phyloP scores from a whole-genome alignment of 2,888 invertebrate species.

The Teleogryllus oceanicus region DNA sequence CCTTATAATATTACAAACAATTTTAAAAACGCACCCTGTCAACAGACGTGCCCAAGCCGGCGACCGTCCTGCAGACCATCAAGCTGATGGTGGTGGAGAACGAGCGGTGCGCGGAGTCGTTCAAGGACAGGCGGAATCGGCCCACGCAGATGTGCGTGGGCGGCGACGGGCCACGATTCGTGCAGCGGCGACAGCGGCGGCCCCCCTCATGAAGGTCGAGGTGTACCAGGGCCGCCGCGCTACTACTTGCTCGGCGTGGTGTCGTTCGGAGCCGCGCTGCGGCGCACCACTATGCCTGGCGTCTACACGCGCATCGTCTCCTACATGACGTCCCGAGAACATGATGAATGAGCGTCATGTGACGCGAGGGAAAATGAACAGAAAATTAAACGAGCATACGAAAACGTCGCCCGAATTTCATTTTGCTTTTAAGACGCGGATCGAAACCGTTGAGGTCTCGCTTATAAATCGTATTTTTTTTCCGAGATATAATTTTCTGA shows the following conservation, averaged over 20 bases:
- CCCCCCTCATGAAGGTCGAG: conserved; percentile 56
- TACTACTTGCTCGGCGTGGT: conserved; percentile 59
- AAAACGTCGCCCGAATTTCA: too few species aligned
- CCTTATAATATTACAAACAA: too few species aligned
- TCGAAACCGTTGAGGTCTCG: too few species aligned
- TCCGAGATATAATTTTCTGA: too few species aligned
- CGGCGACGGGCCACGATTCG: conserved; percentile 56
- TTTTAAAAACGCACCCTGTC: too few species aligned
- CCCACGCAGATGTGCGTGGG: conserved; percentile 50
- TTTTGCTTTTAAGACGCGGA: too few species aligned
- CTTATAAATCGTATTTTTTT: too few species aligned
- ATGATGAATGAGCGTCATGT: conserved; percentile 19
- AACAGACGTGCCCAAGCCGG: conserved; percentile 39
- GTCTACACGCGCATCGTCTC: conserved; percentile 64
- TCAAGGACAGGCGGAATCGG: conserved; percentile 32
- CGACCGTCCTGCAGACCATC: conserved; percentile 46
- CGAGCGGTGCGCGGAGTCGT: conserved; percentile 45
- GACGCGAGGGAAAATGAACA: background rate
- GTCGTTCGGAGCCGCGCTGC: conserved; percentile 59
- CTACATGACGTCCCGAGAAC: conserved; percentile 55
- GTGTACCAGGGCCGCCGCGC: conserved; percentile 51
- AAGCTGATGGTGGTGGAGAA: conserved; percentile 48
- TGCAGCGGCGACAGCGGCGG: conserved; percentile 64
- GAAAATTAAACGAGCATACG: too few species aligned
- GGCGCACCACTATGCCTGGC: conserved; percentile 61